Evolutionary conservation across 2,113 vertebrate species (phyloP).

Genomic region (Girardinichthys multiradiatus): DNA sequence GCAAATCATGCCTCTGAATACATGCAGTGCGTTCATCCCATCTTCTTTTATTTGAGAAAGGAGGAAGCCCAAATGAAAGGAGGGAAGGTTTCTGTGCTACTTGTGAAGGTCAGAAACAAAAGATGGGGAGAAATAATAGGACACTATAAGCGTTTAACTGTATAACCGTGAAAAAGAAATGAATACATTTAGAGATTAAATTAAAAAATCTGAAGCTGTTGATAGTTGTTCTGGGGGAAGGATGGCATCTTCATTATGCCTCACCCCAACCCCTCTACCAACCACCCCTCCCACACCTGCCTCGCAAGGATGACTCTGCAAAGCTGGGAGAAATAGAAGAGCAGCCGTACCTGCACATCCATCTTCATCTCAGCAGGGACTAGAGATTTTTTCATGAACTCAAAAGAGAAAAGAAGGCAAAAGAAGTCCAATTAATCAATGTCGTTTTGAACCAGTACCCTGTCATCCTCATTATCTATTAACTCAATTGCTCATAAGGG

Average conservation of each 20-base stretch:
- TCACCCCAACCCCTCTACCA: neutral
- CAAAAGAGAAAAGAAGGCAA: slow-evolving; percentile 39
- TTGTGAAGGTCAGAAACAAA: slow-evolving; percentile 72
- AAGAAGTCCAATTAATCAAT: slow-evolving; percentile 53
- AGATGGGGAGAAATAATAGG: slow-evolving; percentile 8
- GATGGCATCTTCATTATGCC: slow-evolving; percentile 34
- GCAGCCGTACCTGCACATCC: slow-evolving; percentile 53
- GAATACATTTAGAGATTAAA: slow-evolving; percentile 12
- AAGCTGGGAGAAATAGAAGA: slow-evolving; percentile 56
- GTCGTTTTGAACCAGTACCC: slow-evolving; percentile 61
- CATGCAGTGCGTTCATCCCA: slow-evolving; percentile 38
- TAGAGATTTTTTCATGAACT: slow-evolving; percentile 40
- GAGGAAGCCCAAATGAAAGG: slow-evolving; percentile 32
- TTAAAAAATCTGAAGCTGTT: slow-evolving; percentile 38
- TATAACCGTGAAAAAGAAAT: slow-evolving; percentile 3
- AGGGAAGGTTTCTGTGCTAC: slow-evolving; percentile 40
- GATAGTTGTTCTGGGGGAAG: slow-evolving; percentile 49
- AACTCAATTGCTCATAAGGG: neutral
- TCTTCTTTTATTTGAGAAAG: slow-evolving; percentile 41
- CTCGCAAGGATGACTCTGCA: slow-evolving; percentile 73
- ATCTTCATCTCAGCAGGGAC: slow-evolving; percentile 65
- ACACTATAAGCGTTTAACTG: slow-evolving; percentile 10
- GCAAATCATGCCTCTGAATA: slow-evolving; percentile 45
- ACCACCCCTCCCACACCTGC: neutral
- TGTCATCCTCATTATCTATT: neutral